Evolutionary conservation across 2,797 vertebrate species (phyloP), one percentile per base, ranked within the genome.

Genomic region (Euthynnus affinis): DNA sequence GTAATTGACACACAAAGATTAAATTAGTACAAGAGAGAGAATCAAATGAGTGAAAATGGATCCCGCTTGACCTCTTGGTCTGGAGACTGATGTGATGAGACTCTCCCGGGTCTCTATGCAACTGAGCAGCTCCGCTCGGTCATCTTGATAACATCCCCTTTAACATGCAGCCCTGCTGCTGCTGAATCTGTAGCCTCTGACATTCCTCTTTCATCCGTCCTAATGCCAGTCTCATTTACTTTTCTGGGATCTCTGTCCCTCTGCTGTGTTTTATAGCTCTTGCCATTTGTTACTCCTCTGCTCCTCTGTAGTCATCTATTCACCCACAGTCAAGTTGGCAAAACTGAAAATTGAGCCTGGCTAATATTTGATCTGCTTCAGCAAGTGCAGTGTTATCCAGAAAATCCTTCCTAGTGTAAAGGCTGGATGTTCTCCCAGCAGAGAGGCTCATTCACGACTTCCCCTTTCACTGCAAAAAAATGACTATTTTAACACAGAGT

Each of bases 1-100:
- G 55, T 82, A 90, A 91, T 84, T 89, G 83, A 58, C 72, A 76
- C 49, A 71, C 72, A 48, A 51, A 83, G 85, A 91, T 90, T 77
- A 69, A 88, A 90, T 91, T 84, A 88, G 74, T 10, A 40, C 74
- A 42, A 58, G 75, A 71, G 71, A 42, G 62, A 70, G 71, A 86
- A 65, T 63, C 68, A 49, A 82, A 81, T 44, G 62, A 87, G 88
- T 65, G 90, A 63, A 85, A 89, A 83, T 75, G 74, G 74, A 87
- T 89, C 86, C 81, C 0, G 2, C 74, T 77, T 81, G 88, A 91
- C 84, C 81, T 68, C 76, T 52, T 75, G 72, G 68, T 71, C 70
- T 40, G 23, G 25, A 84, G 80, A 68, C 44, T 52, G 63, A 87
- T 74, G 82, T 57, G 72, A 68, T 79, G 74, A 82, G 86, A 79